Conservation (phyloP, 1,140 invertebrate genomes). For the Anagrus nilaparvatae region DNA sequence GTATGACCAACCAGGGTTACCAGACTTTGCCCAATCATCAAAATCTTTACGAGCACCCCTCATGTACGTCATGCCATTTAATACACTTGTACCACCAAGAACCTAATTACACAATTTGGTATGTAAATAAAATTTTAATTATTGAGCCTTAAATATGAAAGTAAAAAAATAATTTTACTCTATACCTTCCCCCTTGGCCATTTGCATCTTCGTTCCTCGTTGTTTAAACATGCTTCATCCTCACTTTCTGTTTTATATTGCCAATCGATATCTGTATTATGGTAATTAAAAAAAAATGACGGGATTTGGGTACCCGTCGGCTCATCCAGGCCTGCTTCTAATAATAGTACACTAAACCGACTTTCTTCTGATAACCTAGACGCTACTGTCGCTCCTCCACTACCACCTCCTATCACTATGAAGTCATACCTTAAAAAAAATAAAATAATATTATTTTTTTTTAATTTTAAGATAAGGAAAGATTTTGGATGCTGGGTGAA, state of each 20-base stretch:
- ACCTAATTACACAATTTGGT: constrained; percentile 43
- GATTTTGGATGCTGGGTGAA: no score
- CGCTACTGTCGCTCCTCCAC: constrained; percentile 72
- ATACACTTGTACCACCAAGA: constrained; percentile 81
- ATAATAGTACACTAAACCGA: constrained; percentile 65
- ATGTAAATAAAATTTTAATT: neutral
- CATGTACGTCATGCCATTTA: constrained; percentile 97
- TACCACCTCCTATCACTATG: constrained; percentile 80
- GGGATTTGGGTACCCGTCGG: constrained; percentile 75
- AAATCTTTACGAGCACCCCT: constrained; percentile 84
- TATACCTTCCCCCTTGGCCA: constrained; percentile 75
- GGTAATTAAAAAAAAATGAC: constrained; percentile 75
- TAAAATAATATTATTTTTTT: neutral
- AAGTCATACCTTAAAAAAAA: constrained; percentile 60
- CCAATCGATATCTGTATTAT: constrained; percentile 79
- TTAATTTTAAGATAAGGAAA: neutral
- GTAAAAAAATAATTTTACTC: constrained; percentile 4
- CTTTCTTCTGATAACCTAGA: constrained; percentile 69
- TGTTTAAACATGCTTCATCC: constrained; percentile 66
- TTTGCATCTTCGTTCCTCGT: constrained; percentile 61
- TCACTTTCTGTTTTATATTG: constrained; percentile 78
- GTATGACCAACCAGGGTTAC: constrained; percentile 84
- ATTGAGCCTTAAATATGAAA: neutral
- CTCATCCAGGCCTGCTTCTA: constrained; percentile 75
- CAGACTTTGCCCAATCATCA: constrained; percentile 78